phyloP scores from a whole-genome alignment of 2,888 invertebrate genomes.

The Amphipoea lucens region DNA sequence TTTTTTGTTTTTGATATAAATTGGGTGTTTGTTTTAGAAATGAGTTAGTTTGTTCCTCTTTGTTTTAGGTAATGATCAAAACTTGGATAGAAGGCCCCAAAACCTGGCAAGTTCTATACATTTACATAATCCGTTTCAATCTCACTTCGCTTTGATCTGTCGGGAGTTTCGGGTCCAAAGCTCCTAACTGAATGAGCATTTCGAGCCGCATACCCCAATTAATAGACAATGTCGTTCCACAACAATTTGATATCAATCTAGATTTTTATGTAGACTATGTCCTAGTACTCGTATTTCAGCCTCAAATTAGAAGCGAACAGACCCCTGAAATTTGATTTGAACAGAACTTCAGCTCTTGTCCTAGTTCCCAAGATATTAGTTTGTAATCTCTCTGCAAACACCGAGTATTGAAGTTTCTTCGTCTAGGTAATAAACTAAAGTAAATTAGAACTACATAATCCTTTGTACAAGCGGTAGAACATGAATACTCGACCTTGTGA shows the following conservation, averaged over 20 bases:
- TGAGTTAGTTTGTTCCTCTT: not conserved
- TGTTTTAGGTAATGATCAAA: not conserved
- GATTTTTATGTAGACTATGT: not conserved
- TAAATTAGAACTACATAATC: constrained; percentile 35
- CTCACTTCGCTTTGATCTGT: not conserved
- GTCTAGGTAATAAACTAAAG: constrained; percentile 9
- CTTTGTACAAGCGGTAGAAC: constrained; percentile 11
- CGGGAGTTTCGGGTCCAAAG: too few relatives aligned
- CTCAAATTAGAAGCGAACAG: not conserved
- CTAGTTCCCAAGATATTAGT: constrained; percentile 21
- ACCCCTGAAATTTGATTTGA: not conserved
- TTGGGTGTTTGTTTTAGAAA: constrained; percentile 24
- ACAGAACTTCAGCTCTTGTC: constrained; percentile 1
- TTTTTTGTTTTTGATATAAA: constrained; percentile 28
- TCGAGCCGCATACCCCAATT: not conserved
- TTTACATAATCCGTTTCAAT: not conserved
- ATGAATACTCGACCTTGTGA: constrained; percentile 28
- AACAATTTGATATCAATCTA: not conserved
- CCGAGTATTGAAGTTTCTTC: constrained; percentile 23
- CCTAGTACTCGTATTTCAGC: not conserved
- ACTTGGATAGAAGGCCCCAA: not conserved
- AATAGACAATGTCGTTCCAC: not conserved
- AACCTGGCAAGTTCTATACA: not conserved
- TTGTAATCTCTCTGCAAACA: constrained; percentile 18
- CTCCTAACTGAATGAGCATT: not conserved